A percentile compares a stretch with the other conserved stretches of the same genome.
These are phyloP conservation scores for Paramisgurnus dabryanus DNA, from an alignment of 2,113 vertebrate genomes.

Conservation along the genomic window DNA sequence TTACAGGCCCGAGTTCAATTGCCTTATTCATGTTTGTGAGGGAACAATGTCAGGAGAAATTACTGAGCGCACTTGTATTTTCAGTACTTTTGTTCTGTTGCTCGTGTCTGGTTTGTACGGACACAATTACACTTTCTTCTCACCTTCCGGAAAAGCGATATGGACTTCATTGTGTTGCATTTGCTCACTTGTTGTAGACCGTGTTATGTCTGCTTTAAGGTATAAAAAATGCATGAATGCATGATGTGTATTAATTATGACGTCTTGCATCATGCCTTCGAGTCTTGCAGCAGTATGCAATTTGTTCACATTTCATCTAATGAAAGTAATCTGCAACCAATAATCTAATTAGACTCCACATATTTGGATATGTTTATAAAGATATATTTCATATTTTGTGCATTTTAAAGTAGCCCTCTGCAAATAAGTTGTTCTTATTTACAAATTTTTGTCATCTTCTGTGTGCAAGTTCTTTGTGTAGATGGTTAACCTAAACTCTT, in stretches of 20 bases:
- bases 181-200: slow-evolving; percentile 18
- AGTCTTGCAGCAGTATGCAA: not conserved
- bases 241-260: slow-evolving; percentile 31
- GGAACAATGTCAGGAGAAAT: slow-evolving; percentile 66
- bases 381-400: not conserved
- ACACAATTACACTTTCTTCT: slow-evolving; percentile 21
- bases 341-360: not conserved
- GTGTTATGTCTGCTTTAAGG: slow-evolving; percentile 1
- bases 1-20: slow-evolving; percentile 56
- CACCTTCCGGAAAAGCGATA: slow-evolving; percentile 13
- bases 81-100: slow-evolving; percentile 26
- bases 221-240: slow-evolving; percentile 30
- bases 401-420: not conserved
- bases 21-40: slow-evolving; percentile 67
- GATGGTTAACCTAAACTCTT: too few relatives aligned
- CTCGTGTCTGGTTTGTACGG: slow-evolving; percentile 10
- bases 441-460: too few relatives aligned
- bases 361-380: not conserved
- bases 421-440: not conserved
- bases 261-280: not conserved
- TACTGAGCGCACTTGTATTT: slow-evolving; percentile 50
- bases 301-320: not conserved
- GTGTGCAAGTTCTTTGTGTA: too few relatives aligned
- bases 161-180: slow-evolving; percentile 22
- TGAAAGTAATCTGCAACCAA: not conserved